Base-by-base conservation (phyloP, 2,888 invertebrate species). In the Epinotia ramella region DNA sequence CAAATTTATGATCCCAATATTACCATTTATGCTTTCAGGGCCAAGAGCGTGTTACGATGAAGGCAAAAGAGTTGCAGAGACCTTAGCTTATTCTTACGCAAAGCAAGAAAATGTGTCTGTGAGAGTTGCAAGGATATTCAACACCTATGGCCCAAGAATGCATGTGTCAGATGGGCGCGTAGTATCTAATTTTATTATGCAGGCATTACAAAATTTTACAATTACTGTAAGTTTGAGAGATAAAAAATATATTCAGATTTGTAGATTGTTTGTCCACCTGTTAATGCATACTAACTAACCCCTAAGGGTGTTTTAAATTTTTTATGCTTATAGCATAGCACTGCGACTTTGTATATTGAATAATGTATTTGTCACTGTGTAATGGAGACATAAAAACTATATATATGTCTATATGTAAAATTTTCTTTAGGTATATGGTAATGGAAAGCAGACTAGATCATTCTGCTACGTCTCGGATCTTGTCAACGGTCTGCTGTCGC, bases 71-170 rank as follows among this genome's bases (percentile, higher is more conserved):
- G 99, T 99, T 0, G 97, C 99, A 0, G 99, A 99, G 91, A 98
- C 99, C 0, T 94, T 99, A 76, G 96, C 96, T 9, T 99, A 99
- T 89, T 99, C 99, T 0, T 99, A 99, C 90, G 97, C 98, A 18
- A 98, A 99, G 86, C 99, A 99, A 95, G 99, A 99, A 89, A 97
- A 97, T 67, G 98, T 99, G 40, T 96, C 97, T 63, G 98, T 99
- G 0, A 95, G 99, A 70, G 99, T 99, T 11, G 99, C 99, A 1
- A 95, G 99, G 79, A 99, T 99, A 82, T 99, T 99, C 91, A 99
- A 99, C 90, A 99, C 99, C 0, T 99, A 98, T 87, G 99, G 99
- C 0, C 99, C 99, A 0, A 94, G 99, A 82, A 99, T 99, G 99
- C 99, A 99, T 86, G 98, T 98, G 96, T 98, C 99, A 79, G 99